phyloP scores from a whole-genome alignment of 35 echinoderm and acorn worm genomes.

The Hemicentrotus pulcherrimus region DNA sequence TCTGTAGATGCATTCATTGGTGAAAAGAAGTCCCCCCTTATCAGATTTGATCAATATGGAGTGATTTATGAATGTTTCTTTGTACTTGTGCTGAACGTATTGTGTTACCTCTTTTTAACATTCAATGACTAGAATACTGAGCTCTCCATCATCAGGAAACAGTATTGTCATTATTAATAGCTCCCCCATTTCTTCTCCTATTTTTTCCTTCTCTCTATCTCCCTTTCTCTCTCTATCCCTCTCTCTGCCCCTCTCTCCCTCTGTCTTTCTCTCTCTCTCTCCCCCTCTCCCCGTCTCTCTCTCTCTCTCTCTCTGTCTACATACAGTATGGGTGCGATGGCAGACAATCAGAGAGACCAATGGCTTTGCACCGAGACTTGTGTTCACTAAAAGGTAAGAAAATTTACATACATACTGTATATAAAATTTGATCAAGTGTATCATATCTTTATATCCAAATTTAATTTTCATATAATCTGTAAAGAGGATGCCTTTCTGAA shows the following conservation, averaged over 20 bases:
- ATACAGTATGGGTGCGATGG: not conserved
- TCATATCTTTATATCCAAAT: not conserved
- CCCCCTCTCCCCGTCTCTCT: not conserved
- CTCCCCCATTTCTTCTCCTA: not conserved
- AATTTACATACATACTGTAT: not conserved
- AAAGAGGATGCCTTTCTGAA: too few species aligned
- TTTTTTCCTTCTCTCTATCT: not conserved
- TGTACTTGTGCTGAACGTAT: not conserved
- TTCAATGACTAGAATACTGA: too few species aligned
- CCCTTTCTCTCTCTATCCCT: not conserved
- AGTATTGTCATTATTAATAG: not conserved
- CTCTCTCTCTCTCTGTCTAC: not conserved
- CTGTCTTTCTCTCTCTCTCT: not conserved
- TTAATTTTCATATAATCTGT: too few species aligned
- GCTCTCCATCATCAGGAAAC: not conserved
- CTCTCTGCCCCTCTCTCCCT: not conserved
- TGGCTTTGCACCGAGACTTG: not conserved
- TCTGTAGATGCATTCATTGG: not conserved
- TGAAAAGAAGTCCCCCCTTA: not conserved
- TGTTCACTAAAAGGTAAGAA: conserved; percentile 45
- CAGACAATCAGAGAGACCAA: conserved; percentile 33
- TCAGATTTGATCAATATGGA: not conserved
- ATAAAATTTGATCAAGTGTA: not conserved
- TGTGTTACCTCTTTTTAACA: not conserved
- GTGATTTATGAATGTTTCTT: not conserved